Evolutionary conservation across 2,113 vertebrate genomes (phyloP), one percentile per base, ranked within the genome.

Genomic region (Sprattus sprattus): DNA sequence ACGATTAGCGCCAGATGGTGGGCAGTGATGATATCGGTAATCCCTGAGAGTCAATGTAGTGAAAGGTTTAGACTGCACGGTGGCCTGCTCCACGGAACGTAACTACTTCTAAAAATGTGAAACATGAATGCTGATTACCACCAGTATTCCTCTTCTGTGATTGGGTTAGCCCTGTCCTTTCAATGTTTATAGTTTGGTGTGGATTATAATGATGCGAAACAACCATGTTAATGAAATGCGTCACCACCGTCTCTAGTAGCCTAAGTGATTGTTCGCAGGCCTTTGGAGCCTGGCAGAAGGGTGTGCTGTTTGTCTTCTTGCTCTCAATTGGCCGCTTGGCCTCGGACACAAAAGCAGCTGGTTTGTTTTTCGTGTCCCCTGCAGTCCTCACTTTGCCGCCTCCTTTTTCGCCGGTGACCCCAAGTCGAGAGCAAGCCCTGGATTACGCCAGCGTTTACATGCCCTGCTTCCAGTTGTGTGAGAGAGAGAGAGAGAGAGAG

Each of bases 401-500:
- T 78, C 5, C 71, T 78, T 78, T 39, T 78, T 78, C 71, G 39
- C 28, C 71, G 11, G 28, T 78, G 71, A 78, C 71, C 71, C 25
- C 71, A 78, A 32, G 16, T 78, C 71, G 71, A 67, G 20, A 75
- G 71, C 71, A 75, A 75, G 71, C 28, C 25, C 13, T 39, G 71
- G 25, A 78, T 78, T 78, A 78, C 25, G 10, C 28, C 71, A 32
- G 71, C 71, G 71, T 78, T 78, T 78, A 78, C 90, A 92, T 93
- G 92, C 15, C 81, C 89, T 92, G 93, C 90, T 90, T 93, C 89
- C 89, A 94, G 90, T 93, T 93, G 92, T 93, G 90, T 57, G 81
- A 67, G n/a, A 67, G 25, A 64, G 20, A 18, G 57, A n/a, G 20
- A 16, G 18, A 64, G 57, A 64, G 57, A 39, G 39, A 39, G 39